These are phyloP conservation scores for Abrostola triplasia DNA, from an alignment of 2,888 invertebrate genomes.

Conservation along the genomic window DNA sequence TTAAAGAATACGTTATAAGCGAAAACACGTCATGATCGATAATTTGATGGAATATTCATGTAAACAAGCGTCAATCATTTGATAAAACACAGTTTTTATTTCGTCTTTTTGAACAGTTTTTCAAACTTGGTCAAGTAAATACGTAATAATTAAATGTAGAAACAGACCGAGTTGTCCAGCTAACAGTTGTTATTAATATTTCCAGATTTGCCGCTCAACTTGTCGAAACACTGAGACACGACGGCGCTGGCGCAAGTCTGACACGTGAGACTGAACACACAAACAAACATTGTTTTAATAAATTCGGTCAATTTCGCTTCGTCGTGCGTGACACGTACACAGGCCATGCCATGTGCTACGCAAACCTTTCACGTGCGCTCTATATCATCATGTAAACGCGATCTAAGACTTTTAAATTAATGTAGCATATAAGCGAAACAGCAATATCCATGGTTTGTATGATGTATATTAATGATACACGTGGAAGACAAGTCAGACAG, in stretches of 20 bases:
- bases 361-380: conserved; percentile 41
- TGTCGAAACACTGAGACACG: conserved; percentile 92
- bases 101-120: background rate
- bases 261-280: conserved; percentile 75
- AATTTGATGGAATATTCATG: background rate
- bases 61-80: background rate
- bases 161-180: background rate
- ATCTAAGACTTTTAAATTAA: conserved; percentile 56
- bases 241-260: conserved; percentile 67
- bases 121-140: background rate
- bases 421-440: conserved; percentile 57
- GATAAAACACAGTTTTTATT: background rate
- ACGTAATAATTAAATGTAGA: background rate
- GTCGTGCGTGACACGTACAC: conserved; percentile 43
- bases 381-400: conserved; percentile 47
- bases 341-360: conserved; percentile 33
- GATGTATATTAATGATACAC: conserved; percentile 36
- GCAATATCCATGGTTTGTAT: conserved; percentile 56
- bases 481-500: conserved; percentile 66
- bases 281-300: conserved; percentile 63
- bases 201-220: conserved; percentile 96
- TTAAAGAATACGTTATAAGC: background rate
- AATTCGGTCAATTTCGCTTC: conserved; percentile 56
- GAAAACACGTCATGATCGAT: background rate
- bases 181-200: conserved; percentile 57